A percentile compares a stretch with the other conserved stretches of the same genome.
phyloP scores from a whole-genome alignment of 2,797 vertebrate genomes.

The Pristis pectinata region DNA sequence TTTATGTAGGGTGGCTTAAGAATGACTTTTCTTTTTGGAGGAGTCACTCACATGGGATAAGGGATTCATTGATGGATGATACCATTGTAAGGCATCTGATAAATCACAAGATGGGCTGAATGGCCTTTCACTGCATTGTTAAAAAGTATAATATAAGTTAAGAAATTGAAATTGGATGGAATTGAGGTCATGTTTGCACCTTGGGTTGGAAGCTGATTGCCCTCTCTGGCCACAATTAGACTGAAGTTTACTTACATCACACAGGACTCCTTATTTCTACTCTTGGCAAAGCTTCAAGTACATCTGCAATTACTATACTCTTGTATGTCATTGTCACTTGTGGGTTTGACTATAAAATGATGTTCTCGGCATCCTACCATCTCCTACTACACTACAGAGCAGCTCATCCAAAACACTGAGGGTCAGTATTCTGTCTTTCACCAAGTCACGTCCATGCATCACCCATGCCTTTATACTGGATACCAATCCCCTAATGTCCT shows the following conservation, averaged over 20 bases:
- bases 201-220: background rate
- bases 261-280: background rate
- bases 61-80: background rate
- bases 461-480: too few relatives aligned
- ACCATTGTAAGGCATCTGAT: background rate
- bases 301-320: background rate
- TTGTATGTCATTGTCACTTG: background rate
- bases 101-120: too few relatives aligned
- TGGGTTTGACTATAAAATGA: background rate
- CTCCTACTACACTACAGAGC: background rate
- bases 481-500: too few relatives aligned
- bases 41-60: background rate
- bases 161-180: background rate
- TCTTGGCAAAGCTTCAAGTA: background rate
- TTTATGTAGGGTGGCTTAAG: too few relatives aligned
- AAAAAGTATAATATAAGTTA: background rate
- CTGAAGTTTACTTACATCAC: background rate
- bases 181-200: background rate
- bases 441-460: too few relatives aligned
- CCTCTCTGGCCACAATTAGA: background rate
- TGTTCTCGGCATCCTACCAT: background rate
- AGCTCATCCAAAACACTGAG: background rate
- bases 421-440: too few relatives aligned
- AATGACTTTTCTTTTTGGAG: too few relatives aligned
- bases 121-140: background rate